A percentile compares a stretch with the other conserved stretches of the same genome.
Evolutionary conservation across 2,797 vertebrate genomes (phyloP).

Genomic region (Peromyscus eremicus): DNA sequence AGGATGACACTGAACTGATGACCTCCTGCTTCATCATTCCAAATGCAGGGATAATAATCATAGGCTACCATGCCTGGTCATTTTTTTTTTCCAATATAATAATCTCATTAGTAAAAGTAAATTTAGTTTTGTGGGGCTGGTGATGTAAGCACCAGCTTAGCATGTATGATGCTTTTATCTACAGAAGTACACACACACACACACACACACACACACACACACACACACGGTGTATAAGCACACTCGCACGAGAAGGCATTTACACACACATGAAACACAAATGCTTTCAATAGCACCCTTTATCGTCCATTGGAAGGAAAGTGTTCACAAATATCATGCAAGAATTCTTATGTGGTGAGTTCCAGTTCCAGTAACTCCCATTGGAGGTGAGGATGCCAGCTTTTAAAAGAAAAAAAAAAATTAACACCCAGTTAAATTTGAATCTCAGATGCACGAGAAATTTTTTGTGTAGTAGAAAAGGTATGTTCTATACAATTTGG

Average conservation of each 20-base stretch:
- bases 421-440: background rate
- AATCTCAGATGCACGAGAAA: background rate
- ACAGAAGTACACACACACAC: background rate
- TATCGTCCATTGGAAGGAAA: background rate
- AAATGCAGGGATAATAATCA: background rate
- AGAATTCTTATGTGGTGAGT: background rate
- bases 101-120: slow-evolving; percentile 38
- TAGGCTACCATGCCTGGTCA: no score
- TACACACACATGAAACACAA: background rate
- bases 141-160: background rate
- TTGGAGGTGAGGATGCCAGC: background rate
- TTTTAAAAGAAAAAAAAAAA: background rate
- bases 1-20: background rate
- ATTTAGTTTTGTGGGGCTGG: background rate
- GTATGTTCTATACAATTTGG: background rate
- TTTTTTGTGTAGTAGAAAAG: background rate
- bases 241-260: background rate
- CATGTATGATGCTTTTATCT: background rate
- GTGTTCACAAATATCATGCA: background rate
- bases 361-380: background rate
- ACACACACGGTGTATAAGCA: background rate
- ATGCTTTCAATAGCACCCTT: background rate
- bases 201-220: background rate
- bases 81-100: background rate
- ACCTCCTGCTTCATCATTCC: background rate